phyloP scores from a whole-genome alignment of 1,140 invertebrate genomes.

The Calycopis cecrops region DNA sequence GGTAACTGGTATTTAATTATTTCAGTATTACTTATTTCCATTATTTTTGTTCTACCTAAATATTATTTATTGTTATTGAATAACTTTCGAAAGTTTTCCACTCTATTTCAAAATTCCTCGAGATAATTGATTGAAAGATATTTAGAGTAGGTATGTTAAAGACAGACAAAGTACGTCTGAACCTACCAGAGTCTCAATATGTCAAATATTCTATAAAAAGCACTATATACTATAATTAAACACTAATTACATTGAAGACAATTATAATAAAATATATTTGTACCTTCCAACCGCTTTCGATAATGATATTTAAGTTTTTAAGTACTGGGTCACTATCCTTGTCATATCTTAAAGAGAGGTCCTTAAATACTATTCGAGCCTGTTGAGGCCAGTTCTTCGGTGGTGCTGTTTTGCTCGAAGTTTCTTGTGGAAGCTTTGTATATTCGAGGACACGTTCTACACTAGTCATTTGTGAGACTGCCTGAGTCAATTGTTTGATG shows the following conservation, averaged over 20 bases:
- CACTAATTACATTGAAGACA: neutral
- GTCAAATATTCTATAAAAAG: too few relatives aligned
- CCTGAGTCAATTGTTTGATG: conserved; percentile 86
- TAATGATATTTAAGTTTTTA: conserved; percentile 82
- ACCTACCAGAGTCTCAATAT: too few relatives aligned
- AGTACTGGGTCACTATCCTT: conserved; percentile 79
- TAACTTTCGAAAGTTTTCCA: too few relatives aligned
- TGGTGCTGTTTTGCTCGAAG: conserved; percentile 61
- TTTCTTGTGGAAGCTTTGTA: conserved; percentile 77
- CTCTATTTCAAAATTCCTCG: too few relatives aligned
- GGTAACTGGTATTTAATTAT: too few relatives aligned
- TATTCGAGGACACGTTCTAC: conserved; percentile 90
- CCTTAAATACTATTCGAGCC: conserved; percentile 82
- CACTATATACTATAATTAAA: neutral
- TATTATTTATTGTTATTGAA: too few relatives aligned
- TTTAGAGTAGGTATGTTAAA: too few relatives aligned
- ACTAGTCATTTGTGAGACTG: conserved; percentile 89
- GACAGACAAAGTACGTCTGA: too few relatives aligned
- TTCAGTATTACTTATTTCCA: too few relatives aligned
- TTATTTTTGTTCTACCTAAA: too few relatives aligned
- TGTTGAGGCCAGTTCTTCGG: conserved; percentile 82
- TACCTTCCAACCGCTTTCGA: conserved; percentile 84
- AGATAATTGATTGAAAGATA: too few relatives aligned
- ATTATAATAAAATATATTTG: neutral
- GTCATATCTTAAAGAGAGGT: conserved; percentile 80